Evolutionary conservation across 2,797 vertebrate species (phyloP).

Genomic region (Silurus aristotelis): DNA sequence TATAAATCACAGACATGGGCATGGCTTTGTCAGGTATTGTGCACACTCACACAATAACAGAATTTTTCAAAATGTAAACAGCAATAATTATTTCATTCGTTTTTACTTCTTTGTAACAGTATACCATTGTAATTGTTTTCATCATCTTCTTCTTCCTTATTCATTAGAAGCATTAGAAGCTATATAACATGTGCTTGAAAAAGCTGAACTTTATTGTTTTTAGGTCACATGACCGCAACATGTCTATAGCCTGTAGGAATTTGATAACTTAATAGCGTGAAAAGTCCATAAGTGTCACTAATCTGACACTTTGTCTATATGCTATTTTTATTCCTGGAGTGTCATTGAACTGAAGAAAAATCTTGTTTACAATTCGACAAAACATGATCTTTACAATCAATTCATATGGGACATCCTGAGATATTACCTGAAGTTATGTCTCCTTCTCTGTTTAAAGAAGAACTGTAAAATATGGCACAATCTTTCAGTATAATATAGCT

Average conservation of each 20-base stretch:
- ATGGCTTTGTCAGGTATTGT: not conserved
- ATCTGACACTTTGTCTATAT: not conserved
- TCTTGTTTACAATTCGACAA: not conserved
- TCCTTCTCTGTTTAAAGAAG: not conserved
- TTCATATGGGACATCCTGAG: not conserved
- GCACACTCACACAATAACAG: not conserved
- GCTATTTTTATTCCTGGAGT: not conserved
- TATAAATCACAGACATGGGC: not conserved
- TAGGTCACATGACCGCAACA: not conserved
- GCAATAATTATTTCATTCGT: too few relatives aligned
- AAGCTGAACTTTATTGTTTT: not conserved
- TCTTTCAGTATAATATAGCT: not conserved
- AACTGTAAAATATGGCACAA: not conserved
- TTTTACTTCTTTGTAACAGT: too few relatives aligned
- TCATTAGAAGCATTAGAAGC: too few relatives aligned
- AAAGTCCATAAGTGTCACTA: not conserved
- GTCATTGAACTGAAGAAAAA: not conserved
- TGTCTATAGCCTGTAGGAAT: not conserved
- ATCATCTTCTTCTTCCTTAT: too few relatives aligned
- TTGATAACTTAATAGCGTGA: not conserved
- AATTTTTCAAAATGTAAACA: not conserved
- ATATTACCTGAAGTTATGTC: not conserved
- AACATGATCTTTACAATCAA: not conserved
- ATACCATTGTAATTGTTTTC: too few relatives aligned
- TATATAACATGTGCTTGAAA: too few relatives aligned